Conservation (phyloP, 2,888 invertebrate species). For the Drosophila meridiana region DNA sequence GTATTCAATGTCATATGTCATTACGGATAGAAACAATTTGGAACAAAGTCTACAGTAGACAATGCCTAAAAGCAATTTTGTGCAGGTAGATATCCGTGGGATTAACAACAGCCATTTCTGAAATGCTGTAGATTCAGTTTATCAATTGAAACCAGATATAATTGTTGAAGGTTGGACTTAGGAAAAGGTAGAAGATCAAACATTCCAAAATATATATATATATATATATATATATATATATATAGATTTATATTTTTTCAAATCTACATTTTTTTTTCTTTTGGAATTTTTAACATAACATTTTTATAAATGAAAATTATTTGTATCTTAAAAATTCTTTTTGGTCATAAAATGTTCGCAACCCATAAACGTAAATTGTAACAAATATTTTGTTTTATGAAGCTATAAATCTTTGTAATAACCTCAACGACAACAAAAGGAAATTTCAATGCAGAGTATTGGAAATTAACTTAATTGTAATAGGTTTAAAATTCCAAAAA, state of each 20-base stretch:
- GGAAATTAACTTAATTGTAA: no score
- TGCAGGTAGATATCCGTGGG: slow-evolving; percentile 16
- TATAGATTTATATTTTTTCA: no score
- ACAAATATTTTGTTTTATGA: neutral
- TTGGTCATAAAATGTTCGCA: neutral
- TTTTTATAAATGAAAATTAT: neutral
- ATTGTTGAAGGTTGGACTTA: neutral
- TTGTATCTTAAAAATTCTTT: neutral
- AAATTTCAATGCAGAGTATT: neutral
- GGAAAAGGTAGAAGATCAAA: neutral
- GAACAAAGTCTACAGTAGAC: slow-evolving; percentile 13
- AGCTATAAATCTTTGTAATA: neutral
- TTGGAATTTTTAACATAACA: neutral
- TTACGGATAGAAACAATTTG: slow-evolving; percentile 38
- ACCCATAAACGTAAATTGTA: neutral
- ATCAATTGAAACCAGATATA: neutral
- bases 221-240: no score
- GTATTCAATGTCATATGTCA: slow-evolving; percentile 47
- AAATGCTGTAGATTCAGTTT: neutral
- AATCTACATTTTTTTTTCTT: no score
- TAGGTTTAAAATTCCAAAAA: neutral
- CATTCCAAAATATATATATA: neutral
- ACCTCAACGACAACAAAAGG: neutral
- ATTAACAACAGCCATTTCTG: slow-evolving; percentile 1
- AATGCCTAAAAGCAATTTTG: slow-evolving; percentile 20